Evolutionary conservation across 2,113 vertebrate species (phyloP), one percentile per base, ranked within the genome.

Genomic region (Melierax canorus): DNA sequence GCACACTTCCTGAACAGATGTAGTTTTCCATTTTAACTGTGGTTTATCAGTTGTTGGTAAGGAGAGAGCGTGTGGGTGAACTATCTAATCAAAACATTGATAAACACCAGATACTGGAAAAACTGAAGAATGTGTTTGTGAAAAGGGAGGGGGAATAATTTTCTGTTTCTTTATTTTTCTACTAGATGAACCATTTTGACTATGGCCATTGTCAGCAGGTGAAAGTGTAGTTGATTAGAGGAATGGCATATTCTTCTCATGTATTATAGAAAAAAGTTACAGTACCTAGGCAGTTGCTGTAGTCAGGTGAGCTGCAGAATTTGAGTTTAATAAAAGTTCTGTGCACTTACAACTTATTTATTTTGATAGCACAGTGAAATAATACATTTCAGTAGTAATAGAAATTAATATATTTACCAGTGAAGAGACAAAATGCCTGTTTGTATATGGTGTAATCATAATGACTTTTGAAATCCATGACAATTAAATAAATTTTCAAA

Each of bases 11-110:
- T 88, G 72, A 82, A 77, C 67, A 96, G 59, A 86, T 53, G 56
- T 74, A 43, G 48, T 94, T 97, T 94, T 88, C 77, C 62, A 68
- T 96, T 92, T 88, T 92, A 79, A 64, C 77, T 96, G 86, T 32
- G 56, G 11, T 62, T 96, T 96, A 92, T 92, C 76, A 94, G 80
- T 94, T 48, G 17, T 82, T 96, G 94, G 71, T 68, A 89, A 36
- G 50, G 73, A 97, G 78, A 77, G 19, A 88, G 15, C 15, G 4
- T 63, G 56, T 21, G 75, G 46, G 71, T 66, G 69, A 93, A 71
- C 21, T 74, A 64, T 73, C n/a, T 88, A 95, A 95, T 87, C 51
- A 91, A 87, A 91, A 73, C 60, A 6, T 11, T 66, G 56, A 62
- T 90, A 94, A 96, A 79, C 18, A 39, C n/a, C 29, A 72, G 63